phyloP scores from a whole-genome alignment of 2,113 vertebrate genomes.

The Pyxicephalus adspersus region DNA sequence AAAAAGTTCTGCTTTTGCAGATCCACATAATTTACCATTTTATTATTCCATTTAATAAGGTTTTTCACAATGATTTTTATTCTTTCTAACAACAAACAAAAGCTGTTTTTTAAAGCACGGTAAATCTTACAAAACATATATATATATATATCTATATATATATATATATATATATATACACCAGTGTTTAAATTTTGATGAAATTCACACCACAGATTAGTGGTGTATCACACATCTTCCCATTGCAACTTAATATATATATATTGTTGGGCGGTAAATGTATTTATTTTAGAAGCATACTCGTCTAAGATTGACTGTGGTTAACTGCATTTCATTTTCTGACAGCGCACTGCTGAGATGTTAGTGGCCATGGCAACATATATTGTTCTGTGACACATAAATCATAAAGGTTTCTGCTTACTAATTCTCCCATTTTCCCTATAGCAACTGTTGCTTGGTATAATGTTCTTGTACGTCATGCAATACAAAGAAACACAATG shows the following conservation, averaged over 20 bases:
- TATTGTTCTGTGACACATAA: conserved; percentile 3
- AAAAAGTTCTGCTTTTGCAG: no score
- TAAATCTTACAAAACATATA: no score
- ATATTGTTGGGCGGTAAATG: not conserved
- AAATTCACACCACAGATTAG: no score
- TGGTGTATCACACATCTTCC: not conserved
- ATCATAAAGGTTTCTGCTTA: not conserved
- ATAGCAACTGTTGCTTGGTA: conserved; percentile 3
- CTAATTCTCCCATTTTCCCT: not conserved
- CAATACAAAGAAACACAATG: not conserved
- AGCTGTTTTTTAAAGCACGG: no score
- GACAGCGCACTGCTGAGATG: not conserved
- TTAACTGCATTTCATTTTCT: not conserved
- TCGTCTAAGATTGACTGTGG: not conserved
- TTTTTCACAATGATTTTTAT: no score
- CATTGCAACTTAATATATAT: not conserved
- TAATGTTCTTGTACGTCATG: not conserved
- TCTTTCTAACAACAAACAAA: no score
- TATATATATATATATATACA: no score
- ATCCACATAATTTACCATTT: no score
- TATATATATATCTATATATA: no score
- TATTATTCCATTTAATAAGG: no score
- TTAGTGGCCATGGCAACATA: conserved; percentile 28
- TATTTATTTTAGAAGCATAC: not conserved
- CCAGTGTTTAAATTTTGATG: no score